Evolutionary conservation across 2,113 vertebrate species (phyloP).

Genomic region (Myotis yumanensis): DNA sequence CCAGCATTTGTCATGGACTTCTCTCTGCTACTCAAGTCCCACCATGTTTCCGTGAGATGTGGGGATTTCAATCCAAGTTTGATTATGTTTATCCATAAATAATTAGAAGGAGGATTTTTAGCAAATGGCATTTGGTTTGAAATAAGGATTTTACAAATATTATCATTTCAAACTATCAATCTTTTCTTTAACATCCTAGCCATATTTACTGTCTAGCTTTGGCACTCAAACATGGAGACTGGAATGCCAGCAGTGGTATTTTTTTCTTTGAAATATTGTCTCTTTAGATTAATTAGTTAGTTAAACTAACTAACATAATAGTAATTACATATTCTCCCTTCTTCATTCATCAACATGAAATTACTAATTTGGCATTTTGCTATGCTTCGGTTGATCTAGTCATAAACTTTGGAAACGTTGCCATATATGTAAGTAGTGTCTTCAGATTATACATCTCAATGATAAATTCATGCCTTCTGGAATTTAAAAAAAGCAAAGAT

Average conservation of each 20-base stretch:
- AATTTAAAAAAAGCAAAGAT: background rate
- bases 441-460: background rate
- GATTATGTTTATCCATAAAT: constrained; percentile 65
- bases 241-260: background rate
- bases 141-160: constrained; percentile 73
- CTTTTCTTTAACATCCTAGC: constrained; percentile 62
- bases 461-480: background rate
- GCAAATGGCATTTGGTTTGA: constrained; percentile 72
- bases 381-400: background rate
- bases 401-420: background rate
- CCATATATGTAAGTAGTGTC: background rate
- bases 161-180: constrained; percentile 71
- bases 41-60: constrained; percentile 1
- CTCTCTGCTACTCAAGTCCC: background rate
- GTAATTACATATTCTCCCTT: background rate
- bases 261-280: constrained; percentile 16
- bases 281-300: background rate
- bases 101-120: constrained; percentile 74
- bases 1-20: constrained; percentile 43
- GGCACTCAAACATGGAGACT: background rate
- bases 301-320: constrained; percentile 14
- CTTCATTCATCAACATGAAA: background rate
- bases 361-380: background rate
- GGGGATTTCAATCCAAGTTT: constrained; percentile 60
- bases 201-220: constrained; percentile 57